A percentile compares a stretch with the other conserved stretches of the same genome.
Evolutionary conservation across 64 coral and sea anemone genomes (phyloP).

Genomic region (Actinia tenebrosa): DNA sequence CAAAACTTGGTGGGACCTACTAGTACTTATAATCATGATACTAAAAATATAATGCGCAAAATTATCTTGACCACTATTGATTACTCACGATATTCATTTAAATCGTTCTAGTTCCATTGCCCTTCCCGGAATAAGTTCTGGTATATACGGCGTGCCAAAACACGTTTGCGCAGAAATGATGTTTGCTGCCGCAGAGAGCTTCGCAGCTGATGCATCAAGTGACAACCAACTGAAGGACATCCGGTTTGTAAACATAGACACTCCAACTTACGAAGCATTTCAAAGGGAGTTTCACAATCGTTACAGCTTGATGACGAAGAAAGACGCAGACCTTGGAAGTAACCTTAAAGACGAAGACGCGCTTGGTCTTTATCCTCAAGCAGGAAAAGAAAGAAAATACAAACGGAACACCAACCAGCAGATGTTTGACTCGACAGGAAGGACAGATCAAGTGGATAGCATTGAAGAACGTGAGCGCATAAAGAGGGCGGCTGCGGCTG

Average conservation of each 20-base stretch:
- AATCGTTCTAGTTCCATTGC: constrained; percentile 35
- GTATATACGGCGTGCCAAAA: constrained; percentile 47
- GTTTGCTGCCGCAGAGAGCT: constrained; percentile 39
- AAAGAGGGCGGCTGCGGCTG: background rate
- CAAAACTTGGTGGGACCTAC: too few relatives aligned
- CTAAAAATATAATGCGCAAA: too few relatives aligned
- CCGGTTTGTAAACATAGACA: constrained; percentile 61
- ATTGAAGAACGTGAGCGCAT: background rate
- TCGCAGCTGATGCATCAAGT: background rate
- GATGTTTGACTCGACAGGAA: background rate
- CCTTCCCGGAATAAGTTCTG: constrained; percentile 63
- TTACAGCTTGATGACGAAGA: background rate
- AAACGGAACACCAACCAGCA: background rate
- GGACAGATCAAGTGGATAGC: background rate
- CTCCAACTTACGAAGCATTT: constrained; percentile 32
- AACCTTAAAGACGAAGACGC: background rate
- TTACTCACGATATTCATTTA: too few relatives aligned
- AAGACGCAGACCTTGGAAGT: background rate
- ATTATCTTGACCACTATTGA: too few relatives aligned
- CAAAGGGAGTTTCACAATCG: constrained; percentile 49
- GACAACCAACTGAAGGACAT: constrained; percentile 32
- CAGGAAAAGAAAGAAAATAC: background rate
- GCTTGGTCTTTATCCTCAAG: background rate
- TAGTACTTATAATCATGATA: too few relatives aligned
- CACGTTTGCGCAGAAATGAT: constrained; percentile 48